A percentile compares a stretch with the other conserved stretches of the same genome.
phyloP scores from a whole-genome alignment of 2,113 vertebrate genomes.

The Callocephalon fimbriatum region DNA sequence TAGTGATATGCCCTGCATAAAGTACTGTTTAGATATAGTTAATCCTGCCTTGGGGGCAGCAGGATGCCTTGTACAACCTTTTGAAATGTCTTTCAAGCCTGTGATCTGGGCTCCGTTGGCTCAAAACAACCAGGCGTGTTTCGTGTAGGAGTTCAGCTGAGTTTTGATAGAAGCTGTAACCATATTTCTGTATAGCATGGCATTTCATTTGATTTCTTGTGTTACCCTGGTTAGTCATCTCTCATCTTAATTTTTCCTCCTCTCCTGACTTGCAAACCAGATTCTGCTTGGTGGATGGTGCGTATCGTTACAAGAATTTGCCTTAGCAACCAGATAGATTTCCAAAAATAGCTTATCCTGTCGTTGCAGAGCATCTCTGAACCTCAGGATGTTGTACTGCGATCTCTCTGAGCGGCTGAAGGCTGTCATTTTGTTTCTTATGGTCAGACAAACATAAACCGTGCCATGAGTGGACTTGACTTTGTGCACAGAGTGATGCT shows the following conservation, averaged over 20 bases:
- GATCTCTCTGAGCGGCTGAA: background rate
- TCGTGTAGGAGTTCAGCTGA: background rate
- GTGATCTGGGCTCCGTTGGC: background rate
- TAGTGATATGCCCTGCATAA: background rate
- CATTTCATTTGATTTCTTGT: slow-evolving; percentile 29
- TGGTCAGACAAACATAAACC: background rate
- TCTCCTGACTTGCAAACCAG: background rate
- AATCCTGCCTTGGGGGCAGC: background rate
- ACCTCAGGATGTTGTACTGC: background rate
- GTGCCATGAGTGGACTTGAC: background rate
- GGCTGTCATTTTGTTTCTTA: background rate
- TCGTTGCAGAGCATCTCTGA: background rate
- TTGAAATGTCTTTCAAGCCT: background rate
- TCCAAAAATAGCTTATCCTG: background rate
- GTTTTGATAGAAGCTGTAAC: background rate
- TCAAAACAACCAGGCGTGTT: background rate
- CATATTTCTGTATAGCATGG: background rate
- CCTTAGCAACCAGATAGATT: slow-evolving; percentile 40
- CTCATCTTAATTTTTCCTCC: background rate
- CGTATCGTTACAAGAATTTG: background rate
- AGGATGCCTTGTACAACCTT: background rate
- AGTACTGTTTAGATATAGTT: background rate
- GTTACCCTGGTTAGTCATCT: slow-evolving; percentile 1
- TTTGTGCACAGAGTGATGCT: background rate
- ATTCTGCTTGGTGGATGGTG: slow-evolving; percentile 3